A percentile compares a stretch with the other conserved stretches of the same genome.
These are phyloP conservation scores for Furcula furcula DNA, from an alignment of 2,888 invertebrate genomes.

Conservation along the genomic window DNA sequence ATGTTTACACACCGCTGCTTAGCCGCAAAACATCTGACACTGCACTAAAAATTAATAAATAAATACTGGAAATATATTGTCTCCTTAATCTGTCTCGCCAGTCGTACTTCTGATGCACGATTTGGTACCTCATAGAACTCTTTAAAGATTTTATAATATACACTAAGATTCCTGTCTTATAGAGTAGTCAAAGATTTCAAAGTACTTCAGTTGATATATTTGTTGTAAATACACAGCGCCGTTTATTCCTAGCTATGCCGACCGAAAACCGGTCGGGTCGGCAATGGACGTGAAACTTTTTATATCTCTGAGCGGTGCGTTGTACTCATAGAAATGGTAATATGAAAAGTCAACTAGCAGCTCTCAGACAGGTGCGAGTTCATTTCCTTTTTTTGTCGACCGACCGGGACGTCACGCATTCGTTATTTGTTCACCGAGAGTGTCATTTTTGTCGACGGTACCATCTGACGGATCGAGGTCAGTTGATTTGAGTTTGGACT, in stretches of 20 bases:
- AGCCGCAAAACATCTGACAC: no score
- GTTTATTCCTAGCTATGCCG: conserved; percentile 10
- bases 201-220: no score
- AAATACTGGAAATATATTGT: no score
- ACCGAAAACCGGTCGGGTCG: conserved; percentile 2
- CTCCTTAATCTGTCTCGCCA: no score
- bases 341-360: conserved; percentile 18
- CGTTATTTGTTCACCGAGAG: conserved; percentile 17
- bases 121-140: no score
- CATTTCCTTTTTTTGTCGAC: conserved; percentile 17
- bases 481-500: conserved; percentile 11
- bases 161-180: no score
- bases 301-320: conserved; percentile 9
- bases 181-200: no score
- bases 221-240: conserved; percentile 4
- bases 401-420: conserved; percentile 14
- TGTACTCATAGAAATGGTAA: conserved; percentile 23
- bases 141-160: no score
- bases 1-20: no score
- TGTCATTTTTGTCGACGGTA: conserved; percentile 12
- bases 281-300: conserved; percentile 16
- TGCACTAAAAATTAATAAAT: no score
- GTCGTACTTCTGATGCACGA: no score
- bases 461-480: conserved; percentile 16
- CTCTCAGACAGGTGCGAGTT: conserved; percentile 12